Evolutionary conservation across 37 sponge, comb jelly and placozoan species (phyloP), one percentile per base, ranked within the genome.

Genomic region (Beroe forskalii): DNA sequence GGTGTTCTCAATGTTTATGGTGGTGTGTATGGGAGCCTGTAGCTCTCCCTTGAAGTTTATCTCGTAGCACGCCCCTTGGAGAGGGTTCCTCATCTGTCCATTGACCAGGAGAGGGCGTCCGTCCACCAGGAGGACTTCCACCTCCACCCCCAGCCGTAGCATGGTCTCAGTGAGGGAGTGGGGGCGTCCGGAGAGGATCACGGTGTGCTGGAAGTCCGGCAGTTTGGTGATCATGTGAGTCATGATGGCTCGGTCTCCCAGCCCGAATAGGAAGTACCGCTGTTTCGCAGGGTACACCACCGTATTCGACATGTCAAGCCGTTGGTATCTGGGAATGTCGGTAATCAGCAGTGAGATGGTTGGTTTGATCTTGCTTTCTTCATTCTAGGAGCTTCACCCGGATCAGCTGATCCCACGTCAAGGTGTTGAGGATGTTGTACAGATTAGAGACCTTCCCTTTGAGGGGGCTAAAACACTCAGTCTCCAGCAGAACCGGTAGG

Each of bases 181-280:
- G 17, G 72, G 72, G 14, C 72, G 72, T 69, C 38, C 38, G 4
- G 35, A 36, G 19, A 69, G 72, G 4, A 28, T 1, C 20, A 35
- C 72, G 4, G 72, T 69, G 72, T 69, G 72, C 32, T 69, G 72
- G 72, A 69, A 69, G 32, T 69, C 72, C 38, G 72, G 72, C 6
- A 69, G 32, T 35, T 36, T 32, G 38, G 72, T 33, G 4, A 69
- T 69, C 9, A 69, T 1, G 72, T 69, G 72, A 8, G 72, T 35
- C 38, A 69, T 69, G 35, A 69, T 35, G 9, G 72, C 32, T 6
- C 38, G 12, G 38, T 69, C 32, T 19, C 33, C 1, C 4, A 32
- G 33, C 4, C 72, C 72, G 72, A 35, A 36, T 14, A 69, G 27
- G 32, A 35, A 36, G 72, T 69, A 69, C 38, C 32, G 27, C 19